Percentiles rank a stretch among this genome's conserved stretches.
phyloP scores from a whole-genome alignment of 2,113 vertebrate genomes.

The Mus pahari region DNA sequence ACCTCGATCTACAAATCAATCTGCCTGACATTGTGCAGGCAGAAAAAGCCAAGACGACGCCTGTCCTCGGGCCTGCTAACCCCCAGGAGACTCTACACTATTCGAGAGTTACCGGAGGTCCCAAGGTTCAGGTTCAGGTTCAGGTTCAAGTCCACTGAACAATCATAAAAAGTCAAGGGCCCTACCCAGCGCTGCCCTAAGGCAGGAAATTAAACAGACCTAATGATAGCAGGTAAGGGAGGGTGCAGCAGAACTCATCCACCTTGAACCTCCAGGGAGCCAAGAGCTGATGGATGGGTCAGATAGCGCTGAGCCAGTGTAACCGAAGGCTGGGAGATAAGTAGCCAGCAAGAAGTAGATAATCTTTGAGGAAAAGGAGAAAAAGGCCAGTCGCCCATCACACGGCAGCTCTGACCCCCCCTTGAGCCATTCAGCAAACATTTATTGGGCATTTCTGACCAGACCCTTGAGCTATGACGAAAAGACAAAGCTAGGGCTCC shows the following conservation, averaged over 20 bases:
- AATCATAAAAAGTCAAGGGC: neutral
- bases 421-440: neutral
- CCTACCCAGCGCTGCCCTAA: neutral
- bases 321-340: neutral
- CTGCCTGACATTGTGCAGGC: neutral
- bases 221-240: neutral
- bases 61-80: neutral
- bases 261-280: neutral
- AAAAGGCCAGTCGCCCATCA: neutral
- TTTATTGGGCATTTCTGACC: neutral
- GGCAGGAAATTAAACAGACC: neutral
- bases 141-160: neutral
- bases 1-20: neutral
- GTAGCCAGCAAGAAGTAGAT: neutral
- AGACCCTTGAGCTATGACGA: neutral
- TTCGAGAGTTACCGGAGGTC: neutral
- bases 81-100: neutral
- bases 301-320: neutral
- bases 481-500: neutral
- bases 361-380: neutral
- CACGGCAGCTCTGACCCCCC: neutral
- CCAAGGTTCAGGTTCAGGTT: neutral
- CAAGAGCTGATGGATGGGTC: neutral
- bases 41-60: neutral
- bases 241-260: neutral